Evolutionary conservation across 2,113 vertebrate species (phyloP), one percentile per base, ranked within the genome.

Genomic region (Rallus limicola): DNA sequence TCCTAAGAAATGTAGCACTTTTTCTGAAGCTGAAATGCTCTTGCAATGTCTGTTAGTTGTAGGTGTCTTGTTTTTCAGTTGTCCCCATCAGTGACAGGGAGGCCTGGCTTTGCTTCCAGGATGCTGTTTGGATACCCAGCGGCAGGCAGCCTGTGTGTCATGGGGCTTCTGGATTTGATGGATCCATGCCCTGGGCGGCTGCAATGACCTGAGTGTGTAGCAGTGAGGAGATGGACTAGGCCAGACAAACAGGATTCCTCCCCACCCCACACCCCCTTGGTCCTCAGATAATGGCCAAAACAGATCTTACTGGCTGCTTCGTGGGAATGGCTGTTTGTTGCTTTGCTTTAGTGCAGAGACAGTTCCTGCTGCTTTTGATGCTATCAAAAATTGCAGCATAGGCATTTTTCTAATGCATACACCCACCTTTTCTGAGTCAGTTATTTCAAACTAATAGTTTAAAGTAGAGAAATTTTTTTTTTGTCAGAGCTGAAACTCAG

Each of bases 111-210:
- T 24, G n/a, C 0, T 24, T n/a, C 25, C 9, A 1, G 90, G 87
- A 82, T 15, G 77, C 42, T 42, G 5, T 23, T 28, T n/a, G 38
- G 65, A 50, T 26, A 19, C 23, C 25, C 13, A 10, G n/a, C 2
- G 44, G 53, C n/a, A 68, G 58, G 31, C 2, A 3, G 9, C 1
- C 8, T 25, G 48, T 5, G 14, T 38, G 1, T 0, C 17, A 46
- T 46, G 44, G 44, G 58, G 20, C 24, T 89, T 12, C 46, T 29
- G 65, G n/a, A 1, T 26, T 31, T 25, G 75, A 67, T 3, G 6
- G 52, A 75, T 53, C 78, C 15, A 53, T 5, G 26, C 77, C 91
- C 76, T 60, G 60, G 36, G 2, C 36, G 33, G 36, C 55, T 9
- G 62, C 42, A 20, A 6, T 42, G 16, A 6, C 48, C 42, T 2